phyloP scores from a whole-genome alignment of 30 jellyfish, hydroid and myxozoan species.

The Hydractinia symbiolongicarpus region DNA sequence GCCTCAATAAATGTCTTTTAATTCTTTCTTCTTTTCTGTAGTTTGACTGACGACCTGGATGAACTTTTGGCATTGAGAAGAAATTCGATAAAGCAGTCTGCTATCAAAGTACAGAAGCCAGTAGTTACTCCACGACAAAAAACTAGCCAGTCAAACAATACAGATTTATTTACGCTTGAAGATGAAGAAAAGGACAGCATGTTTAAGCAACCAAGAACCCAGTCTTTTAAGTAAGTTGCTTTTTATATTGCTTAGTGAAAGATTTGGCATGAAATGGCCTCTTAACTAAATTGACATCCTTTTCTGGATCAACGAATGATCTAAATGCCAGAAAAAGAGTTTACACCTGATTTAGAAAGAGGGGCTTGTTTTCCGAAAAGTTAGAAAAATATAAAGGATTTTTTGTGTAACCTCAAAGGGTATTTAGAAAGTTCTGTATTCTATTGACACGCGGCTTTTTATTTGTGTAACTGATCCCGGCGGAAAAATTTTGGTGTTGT shows the following conservation, averaged over 20 bases:
- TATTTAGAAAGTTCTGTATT: not conserved
- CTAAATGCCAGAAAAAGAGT: not conserved
- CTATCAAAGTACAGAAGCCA: conserved; percentile 41
- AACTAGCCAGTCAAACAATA: not conserved
- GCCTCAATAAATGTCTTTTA: too few species aligned
- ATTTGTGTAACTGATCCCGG: not conserved
- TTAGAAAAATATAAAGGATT: too few species aligned
- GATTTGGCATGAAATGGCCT: too few species aligned
- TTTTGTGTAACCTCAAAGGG: too few species aligned
- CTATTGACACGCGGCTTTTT: not conserved
- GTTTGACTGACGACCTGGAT: conserved; percentile 53
- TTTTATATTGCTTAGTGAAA: too few species aligned
- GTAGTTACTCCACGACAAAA: conserved; percentile 26
- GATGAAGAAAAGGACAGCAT: not conserved
- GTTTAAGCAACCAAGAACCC: not conserved
- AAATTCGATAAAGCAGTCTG: conserved; percentile 48
- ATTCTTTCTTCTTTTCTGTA: not conserved
- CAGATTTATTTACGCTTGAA: not conserved
- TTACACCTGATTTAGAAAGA: not conserved
- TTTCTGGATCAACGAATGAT: too few species aligned
- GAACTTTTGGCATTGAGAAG: conserved; percentile 66
- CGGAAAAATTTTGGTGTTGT: too few species aligned
- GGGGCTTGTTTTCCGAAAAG: too few species aligned
- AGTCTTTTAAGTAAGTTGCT: not conserved
- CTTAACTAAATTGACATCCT: too few species aligned